Base-by-base conservation (phyloP, 2,888 invertebrate species). In the Parnassius mnemosyne region DNA sequence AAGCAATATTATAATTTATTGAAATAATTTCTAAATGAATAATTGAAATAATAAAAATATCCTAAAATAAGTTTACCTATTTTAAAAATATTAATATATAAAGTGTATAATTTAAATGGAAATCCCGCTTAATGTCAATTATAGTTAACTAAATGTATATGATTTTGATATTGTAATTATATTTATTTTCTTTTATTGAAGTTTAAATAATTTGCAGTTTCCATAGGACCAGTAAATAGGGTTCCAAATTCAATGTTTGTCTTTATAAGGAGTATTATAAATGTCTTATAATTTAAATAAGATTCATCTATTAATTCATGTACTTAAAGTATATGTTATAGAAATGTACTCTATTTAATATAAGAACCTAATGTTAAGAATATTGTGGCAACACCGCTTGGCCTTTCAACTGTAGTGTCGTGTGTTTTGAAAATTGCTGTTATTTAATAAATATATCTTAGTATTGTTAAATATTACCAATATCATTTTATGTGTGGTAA, bases 331-430 rank as follows among this genome's bases (percentile, higher is more conserved):
- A 57, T 43, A 57, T 54, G 49, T 13, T 43, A 63, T 59, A 54
- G n/a, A 53, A 34, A 34, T 34, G 20, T 57, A 55, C 42, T 54
- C 53, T 57, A 57, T 54, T 55, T 57, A 57, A 44, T 49, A 47
- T 64, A 42, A 60, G 53, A 59, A 57, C 1, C 61, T 60, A 63
- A 43, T 50, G 54, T 50, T 67, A 62, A 73, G 71, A 75, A 85
- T 74, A 84, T 78, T 84, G 78, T 91, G 91, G 91, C 90, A 91
- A 90, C 90, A 91, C 91, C 91, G 90, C 89, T 91, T 90, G 91
- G 91, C 91, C 91, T 91, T 89, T 86, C 84, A 88, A 82, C 79
- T 73, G 83, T 87, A 88, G 89, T 88, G 81, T 83, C 71, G 84
- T 85, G 85, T 85, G 85, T 84, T 74, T 75, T 72, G 73, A 34